These are phyloP conservation scores for Calyptomena viridis DNA, from an alignment of 2,113 vertebrate genomes.

Conservation along the genomic window DNA sequence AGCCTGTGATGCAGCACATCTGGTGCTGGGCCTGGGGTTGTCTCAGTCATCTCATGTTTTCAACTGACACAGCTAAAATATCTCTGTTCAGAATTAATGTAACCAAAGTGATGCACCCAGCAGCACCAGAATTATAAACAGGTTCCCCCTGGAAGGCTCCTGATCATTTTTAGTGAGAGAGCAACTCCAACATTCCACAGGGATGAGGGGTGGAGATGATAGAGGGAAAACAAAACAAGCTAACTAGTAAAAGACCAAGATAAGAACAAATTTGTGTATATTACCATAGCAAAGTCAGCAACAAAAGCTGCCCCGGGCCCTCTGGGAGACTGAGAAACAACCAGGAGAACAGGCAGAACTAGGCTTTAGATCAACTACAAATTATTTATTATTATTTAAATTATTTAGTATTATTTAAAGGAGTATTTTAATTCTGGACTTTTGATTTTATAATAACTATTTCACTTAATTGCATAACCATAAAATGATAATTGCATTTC, in stretches of 20 bases:
- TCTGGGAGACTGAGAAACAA: neutral
- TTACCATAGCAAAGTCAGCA: neutral
- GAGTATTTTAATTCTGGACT: neutral
- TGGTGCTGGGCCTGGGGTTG: neutral
- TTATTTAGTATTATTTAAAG: neutral
- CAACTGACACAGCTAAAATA: neutral
- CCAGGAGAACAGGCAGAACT: neutral
- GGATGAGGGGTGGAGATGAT: neutral
- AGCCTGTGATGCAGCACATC: neutral
- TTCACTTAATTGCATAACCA: slow-evolving; percentile 23
- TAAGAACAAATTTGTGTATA: neutral
- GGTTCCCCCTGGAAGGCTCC: neutral
- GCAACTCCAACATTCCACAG: neutral
- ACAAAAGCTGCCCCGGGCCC: neutral
- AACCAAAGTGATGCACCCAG: rapidly evolving
- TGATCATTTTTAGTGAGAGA: neutral
- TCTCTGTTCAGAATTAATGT: neutral
- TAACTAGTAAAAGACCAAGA: neutral
- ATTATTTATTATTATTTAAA: neutral
- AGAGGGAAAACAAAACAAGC: neutral
- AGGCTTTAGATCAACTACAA: neutral
- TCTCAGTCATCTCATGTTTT: neutral
- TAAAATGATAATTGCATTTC: neutral
- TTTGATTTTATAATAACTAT: neutral
- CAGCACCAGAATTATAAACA: neutral